Conservation (phyloP, 2,113 vertebrate species). For the Saccopteryx bilineata region DNA sequence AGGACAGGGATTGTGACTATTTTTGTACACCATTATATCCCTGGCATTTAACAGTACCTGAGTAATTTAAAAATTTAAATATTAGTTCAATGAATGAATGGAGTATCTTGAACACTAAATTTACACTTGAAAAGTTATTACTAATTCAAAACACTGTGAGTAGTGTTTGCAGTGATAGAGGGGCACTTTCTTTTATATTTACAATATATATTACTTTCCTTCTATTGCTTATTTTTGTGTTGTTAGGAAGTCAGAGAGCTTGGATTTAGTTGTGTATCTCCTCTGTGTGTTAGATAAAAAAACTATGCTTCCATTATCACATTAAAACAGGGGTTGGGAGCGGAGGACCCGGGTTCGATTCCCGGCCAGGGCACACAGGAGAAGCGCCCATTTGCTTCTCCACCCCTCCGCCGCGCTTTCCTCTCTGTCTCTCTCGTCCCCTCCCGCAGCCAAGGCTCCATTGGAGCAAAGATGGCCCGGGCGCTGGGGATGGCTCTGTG, state of each 20-base stretch:
- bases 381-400: no score
- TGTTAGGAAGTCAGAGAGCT: background rate
- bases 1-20: background rate
- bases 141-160: background rate
- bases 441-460: no score
- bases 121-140: constrained; percentile 8
- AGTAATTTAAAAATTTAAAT: constrained; percentile 20
- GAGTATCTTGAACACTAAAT: background rate
- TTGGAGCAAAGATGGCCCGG: no score
- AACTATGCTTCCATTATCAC: background rate
- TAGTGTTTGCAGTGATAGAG: background rate
- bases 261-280: background rate
- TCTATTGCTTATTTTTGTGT: background rate
- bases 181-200: background rate
- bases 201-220: background rate
- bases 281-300: background rate
- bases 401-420: no score
- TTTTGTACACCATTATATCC: background rate
- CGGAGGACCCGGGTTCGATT: no score
- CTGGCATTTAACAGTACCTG: background rate
- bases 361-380: no score
- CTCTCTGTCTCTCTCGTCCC: no score
- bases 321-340: background rate
- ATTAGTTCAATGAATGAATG: constrained; percentile 24
- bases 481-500: no score